Conservation (phyloP, 2,113 vertebrate species). For the Podilymbus podiceps region DNA sequence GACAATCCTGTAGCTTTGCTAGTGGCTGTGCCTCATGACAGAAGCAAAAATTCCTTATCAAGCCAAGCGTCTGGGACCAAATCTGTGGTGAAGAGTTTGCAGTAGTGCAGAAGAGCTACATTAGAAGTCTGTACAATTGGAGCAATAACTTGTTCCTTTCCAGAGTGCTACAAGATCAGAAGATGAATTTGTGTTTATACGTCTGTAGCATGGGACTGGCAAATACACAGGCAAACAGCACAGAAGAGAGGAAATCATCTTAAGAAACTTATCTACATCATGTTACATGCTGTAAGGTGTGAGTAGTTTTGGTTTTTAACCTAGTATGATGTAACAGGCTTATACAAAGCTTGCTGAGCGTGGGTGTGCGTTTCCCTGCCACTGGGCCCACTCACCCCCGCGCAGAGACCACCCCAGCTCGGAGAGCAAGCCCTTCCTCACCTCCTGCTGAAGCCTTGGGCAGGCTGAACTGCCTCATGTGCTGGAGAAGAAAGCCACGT, state of each 20-base stretch:
- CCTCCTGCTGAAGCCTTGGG: background rate
- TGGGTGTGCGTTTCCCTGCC: accelerated
- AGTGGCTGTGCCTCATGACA: background rate
- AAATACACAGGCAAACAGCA: background rate
- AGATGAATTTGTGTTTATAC: background rate
- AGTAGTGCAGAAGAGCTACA: background rate
- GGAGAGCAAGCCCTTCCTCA: background rate
- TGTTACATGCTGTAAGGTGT: background rate
- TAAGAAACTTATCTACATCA: background rate
- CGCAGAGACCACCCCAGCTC: background rate
- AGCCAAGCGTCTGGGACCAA: background rate
- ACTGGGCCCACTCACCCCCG: background rate
- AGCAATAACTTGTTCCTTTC: background rate
- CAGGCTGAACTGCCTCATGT: background rate
- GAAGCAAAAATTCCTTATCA: background rate
- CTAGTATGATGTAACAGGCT: background rate
- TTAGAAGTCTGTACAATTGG: background rate
- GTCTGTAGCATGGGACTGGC: background rate
- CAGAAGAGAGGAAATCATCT: background rate
- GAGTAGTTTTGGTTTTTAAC: background rate
- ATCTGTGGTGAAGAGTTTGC: background rate
- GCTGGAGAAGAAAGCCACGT: accelerated
- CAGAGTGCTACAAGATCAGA: background rate
- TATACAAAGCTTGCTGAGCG: background rate
- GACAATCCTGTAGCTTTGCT: background rate